phyloP scores from a whole-genome alignment of 2,797 vertebrate species.

The Tarsius wallacei region DNA sequence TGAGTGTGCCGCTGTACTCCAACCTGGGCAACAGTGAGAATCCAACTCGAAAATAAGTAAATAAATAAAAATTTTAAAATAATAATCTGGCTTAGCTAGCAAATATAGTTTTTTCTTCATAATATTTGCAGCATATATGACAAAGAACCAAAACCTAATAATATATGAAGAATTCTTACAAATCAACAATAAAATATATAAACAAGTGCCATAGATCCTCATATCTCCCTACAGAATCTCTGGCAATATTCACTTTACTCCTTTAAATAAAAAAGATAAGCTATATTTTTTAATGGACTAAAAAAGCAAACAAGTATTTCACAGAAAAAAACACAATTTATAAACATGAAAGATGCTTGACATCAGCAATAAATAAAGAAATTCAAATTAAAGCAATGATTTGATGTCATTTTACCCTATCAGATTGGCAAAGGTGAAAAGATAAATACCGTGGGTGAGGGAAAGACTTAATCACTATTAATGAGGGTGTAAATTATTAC shows the following conservation, averaged over 20 bases:
- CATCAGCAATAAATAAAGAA: not conserved
- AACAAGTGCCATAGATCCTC: not conserved
- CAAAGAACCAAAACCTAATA: not conserved
- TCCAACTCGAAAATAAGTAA: too few relatives aligned
- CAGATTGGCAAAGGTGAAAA: not conserved
- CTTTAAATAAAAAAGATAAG: not conserved
- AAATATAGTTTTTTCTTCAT: too few relatives aligned
- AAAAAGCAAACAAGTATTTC: constrained; percentile 7
- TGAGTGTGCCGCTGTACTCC: too few relatives aligned
- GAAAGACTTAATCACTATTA: not conserved
- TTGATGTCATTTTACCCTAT: not conserved
- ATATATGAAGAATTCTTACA: not conserved
- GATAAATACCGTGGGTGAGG: not conserved
- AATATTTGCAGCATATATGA: too few relatives aligned
- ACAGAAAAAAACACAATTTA: constrained; percentile 12
- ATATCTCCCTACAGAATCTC: not conserved
- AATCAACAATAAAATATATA: not conserved
- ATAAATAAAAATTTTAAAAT: too few relatives aligned
- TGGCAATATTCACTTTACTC: not conserved
- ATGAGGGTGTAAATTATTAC: not conserved
- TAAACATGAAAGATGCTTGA: not conserved
- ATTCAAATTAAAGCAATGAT: constrained; percentile 3
- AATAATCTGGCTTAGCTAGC: too few relatives aligned
- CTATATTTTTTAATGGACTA: not conserved
- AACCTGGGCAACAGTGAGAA: too few relatives aligned